phyloP scores from a whole-genome alignment of 2,113 vertebrate species.

The Carlito syrichta region DNA sequence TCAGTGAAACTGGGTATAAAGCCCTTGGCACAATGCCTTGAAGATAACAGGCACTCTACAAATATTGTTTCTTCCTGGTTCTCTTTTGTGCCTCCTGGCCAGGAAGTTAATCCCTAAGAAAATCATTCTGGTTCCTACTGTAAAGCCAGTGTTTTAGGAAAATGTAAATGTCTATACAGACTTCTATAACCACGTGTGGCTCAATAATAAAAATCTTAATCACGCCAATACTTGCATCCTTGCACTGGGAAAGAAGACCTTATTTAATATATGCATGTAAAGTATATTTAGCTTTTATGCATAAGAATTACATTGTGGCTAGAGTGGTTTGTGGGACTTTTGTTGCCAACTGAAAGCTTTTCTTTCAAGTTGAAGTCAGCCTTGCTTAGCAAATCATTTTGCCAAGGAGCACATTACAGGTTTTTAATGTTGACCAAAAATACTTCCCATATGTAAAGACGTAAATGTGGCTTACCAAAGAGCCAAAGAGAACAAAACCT shows the following conservation, averaged over 20 bases:
- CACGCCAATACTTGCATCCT: neutral
- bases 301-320: conserved; percentile 13
- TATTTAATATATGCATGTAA: neutral
- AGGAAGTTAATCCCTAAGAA: neutral
- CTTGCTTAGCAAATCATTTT: conserved; percentile 19
- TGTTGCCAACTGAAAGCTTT: conserved; percentile 29
- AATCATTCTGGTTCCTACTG: neutral
- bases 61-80: neutral
- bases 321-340: conserved; percentile 7
- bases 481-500: neutral
- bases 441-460: conserved; percentile 11
- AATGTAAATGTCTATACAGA: neutral
- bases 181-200: neutral
- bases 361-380: conserved; percentile 48
- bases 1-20: neutral
- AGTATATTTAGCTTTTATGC: conserved; percentile 20
- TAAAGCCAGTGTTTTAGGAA: neutral
- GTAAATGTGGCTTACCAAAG: neutral
- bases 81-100: neutral
- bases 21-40: neutral
- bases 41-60: neutral
- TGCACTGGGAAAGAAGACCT: neutral
- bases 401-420: neutral
- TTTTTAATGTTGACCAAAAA: conserved; percentile 38
- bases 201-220: conserved; percentile 8